These are phyloP conservation scores for Leucoraja erinaceus DNA, from an alignment of 2,113 vertebrate species.

Conservation along the genomic window DNA sequence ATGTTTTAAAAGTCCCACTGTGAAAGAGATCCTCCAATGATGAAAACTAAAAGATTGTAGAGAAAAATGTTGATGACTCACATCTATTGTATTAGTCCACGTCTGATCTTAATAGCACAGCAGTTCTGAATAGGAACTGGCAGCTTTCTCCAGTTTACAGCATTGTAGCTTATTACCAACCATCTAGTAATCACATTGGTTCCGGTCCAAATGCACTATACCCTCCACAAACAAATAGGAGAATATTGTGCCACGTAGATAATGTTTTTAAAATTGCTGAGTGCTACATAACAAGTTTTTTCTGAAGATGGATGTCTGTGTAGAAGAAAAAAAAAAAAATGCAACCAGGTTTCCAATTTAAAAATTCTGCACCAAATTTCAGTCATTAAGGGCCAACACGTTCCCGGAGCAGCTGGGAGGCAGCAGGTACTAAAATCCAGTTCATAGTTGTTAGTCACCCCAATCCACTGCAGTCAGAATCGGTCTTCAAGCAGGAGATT, in stretches of 20 bases:
- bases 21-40: constrained; percentile 36
- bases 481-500: constrained; percentile 34
- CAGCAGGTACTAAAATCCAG: constrained; percentile 38
- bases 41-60: constrained; percentile 13
- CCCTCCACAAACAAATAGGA: background rate
- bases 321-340: constrained; percentile 10
- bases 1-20: constrained; percentile 38
- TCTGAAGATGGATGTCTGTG: constrained; percentile 32
- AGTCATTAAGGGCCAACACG: constrained; percentile 32
- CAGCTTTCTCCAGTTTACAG: constrained; percentile 28
- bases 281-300: constrained; percentile 31
- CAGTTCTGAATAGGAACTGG: constrained; percentile 30
- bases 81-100: constrained; percentile 36
- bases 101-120: constrained; percentile 35
- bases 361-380: constrained; percentile 37
- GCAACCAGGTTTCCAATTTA: constrained; percentile 30
- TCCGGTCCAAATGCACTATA: constrained; percentile 27
- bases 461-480: constrained; percentile 36
- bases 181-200: constrained; percentile 30
- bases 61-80: constrained; percentile 21
- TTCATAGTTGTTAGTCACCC: constrained; percentile 38
- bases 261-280: constrained; percentile 28
- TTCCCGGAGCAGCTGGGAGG: constrained; percentile 33
- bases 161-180: constrained; percentile 27
- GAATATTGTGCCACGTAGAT: constrained; percentile 9